These are phyloP conservation scores for Sphaeridia pumilis DNA, from an alignment of 2,888 invertebrate species.

Conservation along the genomic window DNA sequence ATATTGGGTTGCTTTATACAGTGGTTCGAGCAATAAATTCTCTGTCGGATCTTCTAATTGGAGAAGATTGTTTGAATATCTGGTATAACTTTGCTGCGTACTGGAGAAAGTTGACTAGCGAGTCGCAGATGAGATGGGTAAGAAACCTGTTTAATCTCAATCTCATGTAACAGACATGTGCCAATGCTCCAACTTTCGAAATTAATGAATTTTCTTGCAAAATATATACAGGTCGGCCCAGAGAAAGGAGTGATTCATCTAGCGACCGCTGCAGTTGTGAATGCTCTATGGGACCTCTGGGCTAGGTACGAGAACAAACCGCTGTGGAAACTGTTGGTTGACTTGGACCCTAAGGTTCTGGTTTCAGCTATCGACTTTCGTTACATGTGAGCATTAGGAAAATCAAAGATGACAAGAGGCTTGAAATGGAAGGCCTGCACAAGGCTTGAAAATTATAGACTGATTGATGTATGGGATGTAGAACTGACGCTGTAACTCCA, in stretches of 20 bases:
- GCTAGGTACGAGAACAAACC: constrained; percentile 71
- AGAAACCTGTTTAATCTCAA: constrained; percentile 34
- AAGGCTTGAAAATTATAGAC: no score
- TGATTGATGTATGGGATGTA: constrained; percentile 39
- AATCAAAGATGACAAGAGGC: no score
- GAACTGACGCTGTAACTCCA: constrained; percentile 68
- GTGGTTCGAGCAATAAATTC: constrained; percentile 64
- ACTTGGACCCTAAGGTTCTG: constrained; percentile 70
- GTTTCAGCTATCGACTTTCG: constrained; percentile 80
- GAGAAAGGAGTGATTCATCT: constrained; percentile 83
- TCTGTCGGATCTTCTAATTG: constrained; percentile 57
- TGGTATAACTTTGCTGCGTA: constrained; percentile 63
- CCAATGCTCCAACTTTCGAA: not conserved
- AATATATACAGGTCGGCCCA: constrained; percentile 58
- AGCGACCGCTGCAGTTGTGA: constrained; percentile 76
- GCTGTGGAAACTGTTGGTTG: constrained; percentile 70
- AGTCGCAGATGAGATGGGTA: constrained; percentile 86
- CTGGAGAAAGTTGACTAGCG: constrained; percentile 71
- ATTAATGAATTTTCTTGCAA: not conserved
- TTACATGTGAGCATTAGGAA: constrained; percentile 50
- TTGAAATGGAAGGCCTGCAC: no score
- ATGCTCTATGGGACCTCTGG: constrained; percentile 88
- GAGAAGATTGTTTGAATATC: constrained; percentile 56
- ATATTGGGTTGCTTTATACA: constrained; percentile 37
- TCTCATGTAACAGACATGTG: no score